These are phyloP conservation scores for Tetragnatha versicolor DNA, from an alignment of 1,140 invertebrate species.

Conservation along the genomic window DNA sequence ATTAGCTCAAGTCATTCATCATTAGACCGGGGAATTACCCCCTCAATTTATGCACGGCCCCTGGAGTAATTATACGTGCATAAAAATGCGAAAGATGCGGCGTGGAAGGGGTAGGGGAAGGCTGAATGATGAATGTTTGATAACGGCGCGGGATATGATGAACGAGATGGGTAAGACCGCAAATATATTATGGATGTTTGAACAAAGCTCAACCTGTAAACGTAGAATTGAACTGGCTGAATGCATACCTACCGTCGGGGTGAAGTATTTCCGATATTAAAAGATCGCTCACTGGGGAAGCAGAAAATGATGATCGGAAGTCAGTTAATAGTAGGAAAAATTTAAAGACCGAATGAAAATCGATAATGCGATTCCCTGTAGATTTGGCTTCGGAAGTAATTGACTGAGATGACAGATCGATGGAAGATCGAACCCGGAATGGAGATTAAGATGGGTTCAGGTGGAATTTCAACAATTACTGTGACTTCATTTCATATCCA, in stretches of 20 bases:
- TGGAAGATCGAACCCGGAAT: no score
- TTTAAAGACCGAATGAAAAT: conserved; percentile 13
- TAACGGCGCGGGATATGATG: conserved; percentile 51
- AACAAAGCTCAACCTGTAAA: conserved; percentile 52
- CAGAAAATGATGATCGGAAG: conserved; percentile 34
- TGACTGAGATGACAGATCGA: no score
- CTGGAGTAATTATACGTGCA: conserved; percentile 53
- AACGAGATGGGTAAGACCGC: conserved; percentile 53
- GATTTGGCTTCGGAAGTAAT: conserved; percentile 18
- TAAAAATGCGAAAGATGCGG: conserved; percentile 48
- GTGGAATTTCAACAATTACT: no score
- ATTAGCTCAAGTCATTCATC: no score
- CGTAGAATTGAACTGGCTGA: conserved; percentile 16
- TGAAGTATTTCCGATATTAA: conserved; percentile 46
- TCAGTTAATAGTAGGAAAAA: conserved; percentile 19
- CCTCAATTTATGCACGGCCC: conserved; percentile 13
- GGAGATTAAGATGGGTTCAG: no score
- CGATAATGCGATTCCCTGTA: conserved; percentile 22
- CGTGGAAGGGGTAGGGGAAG: conserved; percentile 11
- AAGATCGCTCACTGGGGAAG: conserved; percentile 19
- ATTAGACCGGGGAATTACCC: no score
- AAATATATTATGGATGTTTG: conserved; percentile 55
- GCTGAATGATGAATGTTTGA: conserved; percentile 53
- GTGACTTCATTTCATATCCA: no score
- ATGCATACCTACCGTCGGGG: conserved; percentile 28